These are phyloP conservation scores for Xestia rhomboidea DNA, from an alignment of 2,888 invertebrate species.

Conservation along the genomic window DNA sequence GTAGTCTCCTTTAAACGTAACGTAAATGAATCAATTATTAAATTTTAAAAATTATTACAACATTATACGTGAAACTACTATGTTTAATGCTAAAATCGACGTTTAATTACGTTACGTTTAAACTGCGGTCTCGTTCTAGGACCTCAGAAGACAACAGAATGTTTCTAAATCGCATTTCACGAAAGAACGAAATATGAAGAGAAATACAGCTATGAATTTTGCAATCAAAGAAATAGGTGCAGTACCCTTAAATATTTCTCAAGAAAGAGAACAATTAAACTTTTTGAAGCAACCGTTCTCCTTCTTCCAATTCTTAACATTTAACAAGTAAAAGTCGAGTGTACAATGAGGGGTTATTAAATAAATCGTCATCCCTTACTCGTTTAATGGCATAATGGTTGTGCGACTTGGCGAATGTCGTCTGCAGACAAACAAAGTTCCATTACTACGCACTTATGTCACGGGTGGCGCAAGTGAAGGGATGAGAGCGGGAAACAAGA, in stretches of 20 bases:
- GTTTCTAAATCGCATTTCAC: not conserved
- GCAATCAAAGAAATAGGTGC: not conserved
- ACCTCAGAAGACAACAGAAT: not conserved
- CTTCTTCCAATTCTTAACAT: conserved; percentile 30
- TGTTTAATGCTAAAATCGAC: too few relatives aligned
- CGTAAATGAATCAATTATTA: too few relatives aligned
- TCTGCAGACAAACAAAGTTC: conserved; percentile 69
- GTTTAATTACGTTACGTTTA: too few relatives aligned
- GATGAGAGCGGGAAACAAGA: conserved; percentile 16
- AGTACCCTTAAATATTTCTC: not conserved
- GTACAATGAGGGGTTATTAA: conserved; percentile 52
- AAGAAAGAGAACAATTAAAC: conserved; percentile 2
- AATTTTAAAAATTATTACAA: too few relatives aligned
- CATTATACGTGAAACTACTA: too few relatives aligned
- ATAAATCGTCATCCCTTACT: conserved; percentile 55
- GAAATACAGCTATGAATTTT: not conserved
- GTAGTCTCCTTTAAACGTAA: too few relatives aligned
- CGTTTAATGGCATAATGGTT: conserved; percentile 62
- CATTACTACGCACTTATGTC: conserved; percentile 67
- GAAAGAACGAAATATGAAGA: not conserved
- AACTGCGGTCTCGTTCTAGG: too few relatives aligned
- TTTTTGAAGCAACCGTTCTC: not conserved
- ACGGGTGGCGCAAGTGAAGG: not conserved
- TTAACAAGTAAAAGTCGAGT: conserved; percentile 45
- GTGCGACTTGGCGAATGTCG: conserved; percentile 64